phyloP scores from a whole-genome alignment of 2,113 vertebrate genomes.

The Muscicapa adusta region DNA sequence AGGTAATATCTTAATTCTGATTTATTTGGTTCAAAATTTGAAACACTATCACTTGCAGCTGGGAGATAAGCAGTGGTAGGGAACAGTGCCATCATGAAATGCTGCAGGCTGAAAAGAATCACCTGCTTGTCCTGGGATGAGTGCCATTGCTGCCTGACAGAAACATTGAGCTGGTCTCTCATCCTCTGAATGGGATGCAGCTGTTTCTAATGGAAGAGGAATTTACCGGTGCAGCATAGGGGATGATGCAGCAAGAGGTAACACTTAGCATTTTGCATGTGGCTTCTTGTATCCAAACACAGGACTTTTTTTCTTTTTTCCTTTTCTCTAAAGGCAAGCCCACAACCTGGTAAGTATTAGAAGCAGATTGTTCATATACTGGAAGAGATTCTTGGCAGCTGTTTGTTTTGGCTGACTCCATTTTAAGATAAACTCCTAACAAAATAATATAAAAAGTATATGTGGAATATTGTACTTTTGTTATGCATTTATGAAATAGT shows the following conservation, averaged over 20 bases:
- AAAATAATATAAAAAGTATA: background rate
- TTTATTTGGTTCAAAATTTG: conserved; percentile 3
- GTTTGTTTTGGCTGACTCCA: background rate
- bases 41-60: background rate
- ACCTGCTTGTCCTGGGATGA: conserved; percentile 27
- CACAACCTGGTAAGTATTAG: conserved; percentile 13
- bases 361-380: conserved; percentile 15
- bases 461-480: background rate
- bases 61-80: background rate
- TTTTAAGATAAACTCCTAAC: background rate
- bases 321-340: background rate
- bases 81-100: background rate
- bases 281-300: background rate
- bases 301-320: background rate
- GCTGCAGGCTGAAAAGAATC: conserved; percentile 1
- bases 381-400: conserved; percentile 4
- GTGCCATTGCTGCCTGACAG: background rate
- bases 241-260: background rate
- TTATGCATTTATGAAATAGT: background rate
- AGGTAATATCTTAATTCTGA: conserved; percentile 31
- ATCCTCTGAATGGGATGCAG: background rate
- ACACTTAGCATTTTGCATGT: background rate
- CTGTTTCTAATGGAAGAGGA: background rate
- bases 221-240: background rate
- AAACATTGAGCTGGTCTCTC: background rate